These are phyloP conservation scores for Notolepis coatsorum DNA, from an alignment of 2,797 vertebrate genomes.

Conservation along the genomic window DNA sequence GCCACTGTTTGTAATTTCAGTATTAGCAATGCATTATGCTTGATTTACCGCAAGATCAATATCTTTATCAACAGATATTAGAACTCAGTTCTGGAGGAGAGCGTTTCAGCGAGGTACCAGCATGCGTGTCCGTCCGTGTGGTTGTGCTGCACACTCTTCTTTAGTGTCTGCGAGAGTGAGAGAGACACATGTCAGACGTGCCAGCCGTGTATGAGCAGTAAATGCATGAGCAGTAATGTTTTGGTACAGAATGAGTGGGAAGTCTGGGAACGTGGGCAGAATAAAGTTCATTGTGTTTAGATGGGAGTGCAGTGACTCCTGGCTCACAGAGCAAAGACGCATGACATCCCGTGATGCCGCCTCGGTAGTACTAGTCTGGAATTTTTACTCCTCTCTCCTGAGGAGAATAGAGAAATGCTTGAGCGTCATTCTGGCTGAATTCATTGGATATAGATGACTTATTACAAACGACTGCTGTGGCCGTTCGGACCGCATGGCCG, in stretches of 20 bases:
- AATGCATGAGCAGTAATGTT: slow-evolving; percentile 61
- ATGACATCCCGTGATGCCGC: slow-evolving; percentile 40
- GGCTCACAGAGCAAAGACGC: slow-evolving; percentile 49
- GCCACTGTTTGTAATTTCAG: too few species aligned
- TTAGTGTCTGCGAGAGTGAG: slow-evolving; percentile 12
- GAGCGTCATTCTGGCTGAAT: slow-evolving; percentile 13
- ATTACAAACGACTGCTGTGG: too few species aligned
- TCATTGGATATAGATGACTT: not conserved
- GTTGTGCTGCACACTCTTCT: not conserved
- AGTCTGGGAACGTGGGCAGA: slow-evolving; percentile 60
- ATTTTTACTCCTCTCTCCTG: slow-evolving; percentile 6
- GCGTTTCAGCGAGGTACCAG: slow-evolving; percentile 81
- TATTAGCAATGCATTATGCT: too few species aligned
- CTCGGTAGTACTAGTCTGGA: too few species aligned
- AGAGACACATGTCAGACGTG: not conserved
- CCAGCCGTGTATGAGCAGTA: not conserved
- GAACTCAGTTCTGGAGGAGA: slow-evolving; percentile 86
- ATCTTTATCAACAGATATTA: slow-evolving; percentile 80
- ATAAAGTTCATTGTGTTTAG: slow-evolving; percentile 52
- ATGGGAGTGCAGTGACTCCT: slow-evolving; percentile 50
- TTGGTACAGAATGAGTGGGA: slow-evolving; percentile 58
- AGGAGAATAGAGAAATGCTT: slow-evolving; percentile 25
- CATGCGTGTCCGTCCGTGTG: slow-evolving; percentile 65
- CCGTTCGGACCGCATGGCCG: too few species aligned
- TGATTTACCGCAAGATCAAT: too few species aligned